phyloP scores from a whole-genome alignment of 2,113 vertebrate species.

The Callocephalon fimbriatum region DNA sequence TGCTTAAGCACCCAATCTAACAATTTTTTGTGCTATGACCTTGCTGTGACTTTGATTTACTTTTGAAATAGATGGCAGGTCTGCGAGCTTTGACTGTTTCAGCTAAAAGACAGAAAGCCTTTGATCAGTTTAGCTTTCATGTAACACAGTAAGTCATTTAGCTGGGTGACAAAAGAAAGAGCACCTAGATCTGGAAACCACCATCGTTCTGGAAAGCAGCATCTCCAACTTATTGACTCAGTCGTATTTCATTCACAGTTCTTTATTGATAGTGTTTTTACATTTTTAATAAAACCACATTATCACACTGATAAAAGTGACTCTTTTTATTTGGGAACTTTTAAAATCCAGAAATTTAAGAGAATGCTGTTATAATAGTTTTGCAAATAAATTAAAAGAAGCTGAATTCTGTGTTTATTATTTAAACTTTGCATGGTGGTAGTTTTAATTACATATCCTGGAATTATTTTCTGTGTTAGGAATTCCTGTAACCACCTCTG shows the following conservation, averaged over 20 bases:
- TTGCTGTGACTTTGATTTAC: conserved; percentile 73
- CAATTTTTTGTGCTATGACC: conserved; percentile 55
- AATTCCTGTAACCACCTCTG: neutral
- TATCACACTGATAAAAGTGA: neutral
- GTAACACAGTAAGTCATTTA: conserved; percentile 59
- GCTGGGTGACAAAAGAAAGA: conserved; percentile 37
- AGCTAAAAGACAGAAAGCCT: conserved; percentile 76
- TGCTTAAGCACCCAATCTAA: neutral
- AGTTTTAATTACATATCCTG: neutral
- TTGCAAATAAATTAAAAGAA: neutral
- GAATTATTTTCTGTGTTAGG: neutral
- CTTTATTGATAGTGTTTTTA: neutral
- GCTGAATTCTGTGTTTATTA: neutral
- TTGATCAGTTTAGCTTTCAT: conserved; percentile 71
- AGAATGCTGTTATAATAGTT: neutral
- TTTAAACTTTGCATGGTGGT: neutral
- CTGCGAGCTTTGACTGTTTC: conserved; percentile 78
- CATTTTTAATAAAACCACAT: neutral
- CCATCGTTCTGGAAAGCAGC: neutral
- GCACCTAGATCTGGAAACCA: neutral
- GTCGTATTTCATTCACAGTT: neutral
- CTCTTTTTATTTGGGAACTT: neutral
- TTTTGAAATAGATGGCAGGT: conserved; percentile 81
- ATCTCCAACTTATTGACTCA: neutral
- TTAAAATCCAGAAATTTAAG: neutral